Evolutionary conservation across 1,140 invertebrate species (phyloP).

Genomic region (Procambarus virginalis): DNA sequence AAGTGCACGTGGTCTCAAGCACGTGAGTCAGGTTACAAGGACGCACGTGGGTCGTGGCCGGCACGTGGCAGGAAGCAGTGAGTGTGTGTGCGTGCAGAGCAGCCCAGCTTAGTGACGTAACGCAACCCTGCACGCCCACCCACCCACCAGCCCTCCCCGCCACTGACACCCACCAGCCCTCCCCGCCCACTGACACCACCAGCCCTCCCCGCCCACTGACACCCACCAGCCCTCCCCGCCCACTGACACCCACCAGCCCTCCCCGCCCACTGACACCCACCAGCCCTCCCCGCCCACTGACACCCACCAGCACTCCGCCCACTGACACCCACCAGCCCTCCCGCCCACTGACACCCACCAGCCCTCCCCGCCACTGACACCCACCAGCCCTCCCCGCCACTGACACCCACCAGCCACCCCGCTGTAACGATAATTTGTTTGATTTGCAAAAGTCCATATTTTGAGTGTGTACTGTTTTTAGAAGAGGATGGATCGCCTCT

Average conservation of each 20-base stretch:
- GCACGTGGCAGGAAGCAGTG: too few relatives aligned
- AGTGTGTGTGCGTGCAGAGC: too few relatives aligned
- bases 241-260: neutral
- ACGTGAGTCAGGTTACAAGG: too few relatives aligned
- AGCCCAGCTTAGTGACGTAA: too few relatives aligned
- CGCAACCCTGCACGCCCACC: neutral
- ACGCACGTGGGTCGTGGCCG: too few relatives aligned
- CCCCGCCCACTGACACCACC: neutral
- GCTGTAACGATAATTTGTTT: too few relatives aligned
- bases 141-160: neutral
- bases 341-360: neutral
- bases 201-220: neutral
- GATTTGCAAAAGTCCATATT: too few relatives aligned
- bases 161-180: neutral
- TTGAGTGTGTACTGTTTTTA: too few relatives aligned
- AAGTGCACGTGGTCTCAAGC: too few relatives aligned
- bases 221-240: neutral
- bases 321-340: neutral
- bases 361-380: too few relatives aligned
- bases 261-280: neutral
- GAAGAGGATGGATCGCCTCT: too few relatives aligned
- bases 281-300: neutral
- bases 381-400: neutral
- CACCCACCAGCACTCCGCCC: neutral
- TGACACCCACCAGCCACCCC: neutral